A percentile compares a stretch with the other conserved stretches of the same genome.
Evolutionary conservation across 2,113 vertebrate genomes (phyloP).

Genomic region (Microtus oregoni): DNA sequence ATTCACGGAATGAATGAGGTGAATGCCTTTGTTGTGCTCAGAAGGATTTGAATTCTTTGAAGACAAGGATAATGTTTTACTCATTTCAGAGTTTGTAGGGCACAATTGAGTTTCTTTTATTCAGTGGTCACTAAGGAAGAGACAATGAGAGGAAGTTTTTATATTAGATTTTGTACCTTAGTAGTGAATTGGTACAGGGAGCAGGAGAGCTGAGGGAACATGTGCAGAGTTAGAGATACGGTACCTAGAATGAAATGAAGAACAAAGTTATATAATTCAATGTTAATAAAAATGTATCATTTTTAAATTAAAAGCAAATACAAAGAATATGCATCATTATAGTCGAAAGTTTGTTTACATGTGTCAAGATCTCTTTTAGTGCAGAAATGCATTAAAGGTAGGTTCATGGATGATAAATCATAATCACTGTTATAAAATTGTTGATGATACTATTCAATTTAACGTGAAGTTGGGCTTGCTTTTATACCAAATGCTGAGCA

Average conservation of each 20-base stretch:
- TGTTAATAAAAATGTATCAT: neutral
- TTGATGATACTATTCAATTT: neutral
- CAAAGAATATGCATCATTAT: neutral
- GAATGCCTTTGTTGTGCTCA: neutral
- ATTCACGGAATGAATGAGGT: too few relatives aligned
- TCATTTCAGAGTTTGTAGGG: neutral
- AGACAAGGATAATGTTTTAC: neutral
- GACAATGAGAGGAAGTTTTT: neutral
- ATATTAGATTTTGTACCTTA: neutral
- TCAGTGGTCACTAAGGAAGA: neutral
- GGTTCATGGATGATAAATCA: neutral
- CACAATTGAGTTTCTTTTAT: neutral
- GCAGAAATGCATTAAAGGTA: neutral
- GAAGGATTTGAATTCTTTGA: neutral
- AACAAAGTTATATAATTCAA: neutral
- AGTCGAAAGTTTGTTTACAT: neutral
- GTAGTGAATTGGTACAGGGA: neutral
- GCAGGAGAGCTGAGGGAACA: neutral
- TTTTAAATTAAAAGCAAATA: neutral
- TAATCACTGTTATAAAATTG: neutral
- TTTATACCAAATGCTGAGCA: neutral
- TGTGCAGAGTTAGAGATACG: neutral
- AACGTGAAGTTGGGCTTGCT: neutral
- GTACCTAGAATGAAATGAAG: neutral
- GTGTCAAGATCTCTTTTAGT: neutral